These are phyloP conservation scores for Microctonus aethiopoides DNA, from an alignment of 2,888 invertebrate species.

Conservation along the genomic window DNA sequence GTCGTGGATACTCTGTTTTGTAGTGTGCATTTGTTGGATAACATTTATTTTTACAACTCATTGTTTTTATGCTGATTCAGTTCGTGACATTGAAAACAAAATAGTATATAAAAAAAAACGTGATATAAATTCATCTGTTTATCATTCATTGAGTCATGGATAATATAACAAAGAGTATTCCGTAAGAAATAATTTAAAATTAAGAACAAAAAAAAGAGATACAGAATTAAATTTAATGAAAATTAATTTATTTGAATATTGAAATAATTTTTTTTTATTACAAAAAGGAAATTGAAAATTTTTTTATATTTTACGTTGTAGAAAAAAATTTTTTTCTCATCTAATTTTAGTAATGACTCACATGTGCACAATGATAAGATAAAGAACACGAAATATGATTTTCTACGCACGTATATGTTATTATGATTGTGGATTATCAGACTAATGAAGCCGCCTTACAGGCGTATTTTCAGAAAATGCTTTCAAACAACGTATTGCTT, in stretches of 20 bases:
- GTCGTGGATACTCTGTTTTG: no score
- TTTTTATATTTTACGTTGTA: no score
- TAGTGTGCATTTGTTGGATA: no score
- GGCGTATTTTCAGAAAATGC: slow-evolving; percentile 75
- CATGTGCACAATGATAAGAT: background rate
- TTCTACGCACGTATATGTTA: background rate
- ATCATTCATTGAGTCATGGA: slow-evolving; percentile 27
- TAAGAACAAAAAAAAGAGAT: no score
- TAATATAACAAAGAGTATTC: slow-evolving; percentile 33
- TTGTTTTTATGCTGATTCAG: background rate
- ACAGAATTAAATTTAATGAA: no score
- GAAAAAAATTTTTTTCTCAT: background rate
- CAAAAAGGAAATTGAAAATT: no score
- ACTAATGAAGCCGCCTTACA: slow-evolving; percentile 58
- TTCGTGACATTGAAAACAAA: no score
- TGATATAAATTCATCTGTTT: slow-evolving; percentile 13
- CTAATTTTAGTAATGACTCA: background rate
- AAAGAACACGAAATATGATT: background rate
- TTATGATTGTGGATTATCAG: slow-evolving; percentile 18
- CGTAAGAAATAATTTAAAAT: slow-evolving; percentile 39
- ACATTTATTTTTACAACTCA: no score
- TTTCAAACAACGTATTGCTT: slow-evolving; percentile 85
- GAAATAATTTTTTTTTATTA: no score
- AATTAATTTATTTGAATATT: no score
- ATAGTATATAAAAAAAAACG: no score